These are phyloP conservation scores for Hydropsyche tenuis DNA, from an alignment of 1,140 invertebrate genomes.

Conservation along the genomic window DNA sequence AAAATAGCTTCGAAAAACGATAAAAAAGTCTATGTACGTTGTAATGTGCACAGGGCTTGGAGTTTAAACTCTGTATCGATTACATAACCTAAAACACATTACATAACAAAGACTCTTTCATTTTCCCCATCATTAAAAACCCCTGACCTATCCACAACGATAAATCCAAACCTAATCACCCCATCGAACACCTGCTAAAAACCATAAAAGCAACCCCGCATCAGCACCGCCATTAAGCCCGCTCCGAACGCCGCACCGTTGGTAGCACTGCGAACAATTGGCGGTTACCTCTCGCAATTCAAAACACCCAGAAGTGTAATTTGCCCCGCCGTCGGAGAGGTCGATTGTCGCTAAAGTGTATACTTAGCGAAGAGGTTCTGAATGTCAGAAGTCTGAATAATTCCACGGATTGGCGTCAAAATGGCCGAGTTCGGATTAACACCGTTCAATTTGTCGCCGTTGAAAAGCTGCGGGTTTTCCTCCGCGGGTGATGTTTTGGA, in stretches of 20 bases:
- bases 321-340: background rate
- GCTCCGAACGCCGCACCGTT: background rate
- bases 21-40: too few relatives aligned
- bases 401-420: background rate
- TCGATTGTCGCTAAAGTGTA: slow-evolving; percentile 3
- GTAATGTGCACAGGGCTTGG: too few relatives aligned
- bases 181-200: background rate
- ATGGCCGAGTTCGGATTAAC: background rate
- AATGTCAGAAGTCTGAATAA: background rate
- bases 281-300: background rate
- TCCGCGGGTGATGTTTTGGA: too few relatives aligned
- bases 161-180: background rate
- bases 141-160: background rate
- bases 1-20: too few relatives aligned
- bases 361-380: background rate
- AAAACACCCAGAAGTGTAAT: slow-evolving; percentile 4
- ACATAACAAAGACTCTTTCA: too few relatives aligned
- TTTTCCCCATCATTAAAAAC: background rate
- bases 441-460: background rate
- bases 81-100: too few relatives aligned
- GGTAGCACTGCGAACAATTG: background rate
- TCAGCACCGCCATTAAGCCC: background rate
- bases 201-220: background rate
- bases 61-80: too few relatives aligned
- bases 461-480: background rate